A percentile compares a stretch with the other conserved stretches of the same genome.
phyloP scores from a whole-genome alignment of 2,888 invertebrate genomes.

The Ophraella communa region DNA sequence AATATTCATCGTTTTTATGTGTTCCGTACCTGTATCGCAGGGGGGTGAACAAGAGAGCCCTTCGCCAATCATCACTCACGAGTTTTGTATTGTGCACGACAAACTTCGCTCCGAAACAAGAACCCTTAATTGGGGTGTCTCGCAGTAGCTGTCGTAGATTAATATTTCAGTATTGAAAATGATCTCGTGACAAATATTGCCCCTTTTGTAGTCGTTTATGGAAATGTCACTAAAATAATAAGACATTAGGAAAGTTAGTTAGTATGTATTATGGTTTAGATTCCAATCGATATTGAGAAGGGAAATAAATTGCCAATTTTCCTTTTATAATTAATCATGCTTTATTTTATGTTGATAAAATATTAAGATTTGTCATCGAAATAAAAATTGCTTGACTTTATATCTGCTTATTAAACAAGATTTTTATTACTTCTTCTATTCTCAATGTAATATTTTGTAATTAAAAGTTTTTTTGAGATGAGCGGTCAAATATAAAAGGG shows the following conservation, averaged over 20 bases:
- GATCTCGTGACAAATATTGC: conserved; percentile 20
- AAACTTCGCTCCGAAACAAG: conserved; percentile 19
- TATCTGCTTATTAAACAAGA: no score
- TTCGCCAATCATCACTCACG: conserved; percentile 22
- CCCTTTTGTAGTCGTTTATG: conserved; percentile 21
- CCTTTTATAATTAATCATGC: background rate
- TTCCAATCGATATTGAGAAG: background rate
- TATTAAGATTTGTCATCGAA: background rate
- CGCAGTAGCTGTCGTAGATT: conserved; percentile 13
- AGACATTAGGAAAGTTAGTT: conserved; percentile 1
- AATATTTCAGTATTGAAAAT: conserved; percentile 19
- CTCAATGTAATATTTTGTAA: no score
- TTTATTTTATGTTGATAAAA: no score
- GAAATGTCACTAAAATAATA: background rate
- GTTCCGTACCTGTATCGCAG: background rate
- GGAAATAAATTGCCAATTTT: background rate
- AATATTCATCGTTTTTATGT: no score
- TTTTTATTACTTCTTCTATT: no score
- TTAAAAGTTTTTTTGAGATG: no score
- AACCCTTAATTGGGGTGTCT: conserved; percentile 5
- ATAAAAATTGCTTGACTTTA: no score
- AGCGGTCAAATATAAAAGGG: no score
- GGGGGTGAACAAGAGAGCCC: conserved; percentile 17
- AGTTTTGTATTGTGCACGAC: conserved; percentile 18
- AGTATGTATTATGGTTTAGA: background rate